Evolutionary conservation across 2,888 invertebrate genomes (phyloP).

Genomic region (Drosophila stalkeri): DNA sequence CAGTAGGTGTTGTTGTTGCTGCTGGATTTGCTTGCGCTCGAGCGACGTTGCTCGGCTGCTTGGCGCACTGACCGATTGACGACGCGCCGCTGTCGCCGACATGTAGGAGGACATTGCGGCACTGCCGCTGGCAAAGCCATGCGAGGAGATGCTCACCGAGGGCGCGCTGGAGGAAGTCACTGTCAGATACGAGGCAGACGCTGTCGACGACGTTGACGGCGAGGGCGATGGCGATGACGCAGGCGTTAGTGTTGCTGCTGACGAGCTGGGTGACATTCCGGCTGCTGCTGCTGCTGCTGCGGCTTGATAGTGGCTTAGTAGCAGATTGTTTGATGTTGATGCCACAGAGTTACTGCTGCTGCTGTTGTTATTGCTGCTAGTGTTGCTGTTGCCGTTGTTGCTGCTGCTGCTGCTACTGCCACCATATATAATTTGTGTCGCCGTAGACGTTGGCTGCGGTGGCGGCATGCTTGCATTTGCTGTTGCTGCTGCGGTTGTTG

Average conservation of each 20-base stretch:
- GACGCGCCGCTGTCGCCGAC: slow-evolving; percentile 64
- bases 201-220: slow-evolving; percentile 12
- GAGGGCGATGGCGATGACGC: slow-evolving; percentile 29
- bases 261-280: slow-evolving; percentile 44
- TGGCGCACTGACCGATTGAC: slow-evolving; percentile 81
- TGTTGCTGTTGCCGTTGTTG: slow-evolving; percentile 4
- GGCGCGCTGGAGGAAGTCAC: slow-evolving; percentile 48
- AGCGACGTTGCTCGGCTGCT: slow-evolving; percentile 82
- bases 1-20: slow-evolving; percentile 47
- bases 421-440: slow-evolving; percentile 62
- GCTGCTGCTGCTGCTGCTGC: slow-evolving; percentile 31
- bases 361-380: slow-evolving; percentile 20
- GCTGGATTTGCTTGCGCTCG: slow-evolving; percentile 80
- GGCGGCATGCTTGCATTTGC: slow-evolving; percentile 74
- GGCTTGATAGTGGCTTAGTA: slow-evolving; percentile 62
- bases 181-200: slow-evolving; percentile 52
- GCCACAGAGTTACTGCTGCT: slow-evolving; percentile 30
- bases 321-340: slow-evolving; percentile 49
- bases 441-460: slow-evolving; percentile 66
- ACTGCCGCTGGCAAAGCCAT: slow-evolving; percentile 69
- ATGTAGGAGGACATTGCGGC: slow-evolving; percentile 71
- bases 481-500: slow-evolving; percentile 44
- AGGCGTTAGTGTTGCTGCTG: slow-evolving; percentile 35
- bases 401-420: slow-evolving; percentile 22
- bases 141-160: slow-evolving; percentile 66